phyloP scores from a whole-genome alignment of 2,113 vertebrate genomes.

The Rynchops niger region DNA sequence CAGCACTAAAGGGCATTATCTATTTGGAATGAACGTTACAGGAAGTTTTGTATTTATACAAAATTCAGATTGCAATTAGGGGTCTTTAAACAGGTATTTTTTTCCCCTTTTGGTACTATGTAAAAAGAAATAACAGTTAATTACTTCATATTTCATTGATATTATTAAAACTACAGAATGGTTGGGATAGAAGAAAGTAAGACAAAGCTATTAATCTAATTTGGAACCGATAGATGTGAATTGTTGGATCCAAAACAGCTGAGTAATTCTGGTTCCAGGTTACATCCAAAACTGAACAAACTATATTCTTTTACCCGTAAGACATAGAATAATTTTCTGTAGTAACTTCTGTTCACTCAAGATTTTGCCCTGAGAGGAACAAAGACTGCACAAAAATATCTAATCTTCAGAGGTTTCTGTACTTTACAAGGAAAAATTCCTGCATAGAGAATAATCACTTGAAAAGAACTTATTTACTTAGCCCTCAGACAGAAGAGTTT shows the following conservation, averaged over 20 bases:
- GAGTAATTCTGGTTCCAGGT: neutral
- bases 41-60: neutral
- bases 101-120: neutral
- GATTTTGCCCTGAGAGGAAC: conserved; percentile 29
- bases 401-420: conserved; percentile 4
- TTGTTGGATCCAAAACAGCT: neutral
- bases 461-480: conserved; percentile 57
- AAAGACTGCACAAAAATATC: conserved; percentile 43
- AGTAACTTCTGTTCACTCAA: conserved; percentile 43
- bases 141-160: neutral
- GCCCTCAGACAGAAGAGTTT: conserved; percentile 32
- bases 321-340: neutral
- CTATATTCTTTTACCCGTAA: conserved; percentile 1
- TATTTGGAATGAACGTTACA: neutral
- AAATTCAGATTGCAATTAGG: neutral
- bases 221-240: neutral
- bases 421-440: conserved; percentile 20
- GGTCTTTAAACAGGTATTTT: neutral
- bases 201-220: neutral
- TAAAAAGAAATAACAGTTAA: neutral
- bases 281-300: neutral
- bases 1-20: neutral
- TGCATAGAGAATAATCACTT: conserved; percentile 37
- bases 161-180: neutral
- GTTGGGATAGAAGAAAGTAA: neutral